Evolutionary conservation across 2,113 vertebrate genomes (phyloP).

Genomic region (Hyaena hyaena): DNA sequence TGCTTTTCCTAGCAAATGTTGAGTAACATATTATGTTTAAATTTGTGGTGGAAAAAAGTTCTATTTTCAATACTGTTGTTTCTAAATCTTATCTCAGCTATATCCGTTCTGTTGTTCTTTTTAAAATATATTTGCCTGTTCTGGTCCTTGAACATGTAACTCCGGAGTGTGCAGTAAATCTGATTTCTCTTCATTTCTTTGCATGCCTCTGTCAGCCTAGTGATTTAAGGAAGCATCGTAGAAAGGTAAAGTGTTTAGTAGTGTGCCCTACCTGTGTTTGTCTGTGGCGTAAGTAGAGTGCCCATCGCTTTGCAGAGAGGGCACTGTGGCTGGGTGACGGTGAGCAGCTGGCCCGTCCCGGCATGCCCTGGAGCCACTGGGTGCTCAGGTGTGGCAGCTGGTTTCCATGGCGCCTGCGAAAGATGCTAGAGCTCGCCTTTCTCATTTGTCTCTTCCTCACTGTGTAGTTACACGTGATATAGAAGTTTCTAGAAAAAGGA

Average conservation of each 20-base stretch:
- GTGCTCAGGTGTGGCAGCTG: too few species aligned
- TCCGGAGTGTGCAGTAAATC: slow-evolving; percentile 76
- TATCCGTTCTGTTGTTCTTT: neutral
- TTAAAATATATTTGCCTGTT: slow-evolving; percentile 54
- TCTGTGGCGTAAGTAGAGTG: neutral
- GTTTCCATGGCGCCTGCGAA: too few species aligned
- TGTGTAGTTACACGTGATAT: rapidly evolving
- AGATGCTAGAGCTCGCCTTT: neutral
- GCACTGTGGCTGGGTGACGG: rapidly evolving
- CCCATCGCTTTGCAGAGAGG: rapidly evolving
- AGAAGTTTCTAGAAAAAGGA: neutral
- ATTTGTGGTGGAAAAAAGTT: neutral
- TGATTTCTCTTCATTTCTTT: slow-evolving; percentile 84
- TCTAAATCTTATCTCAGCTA: neutral
- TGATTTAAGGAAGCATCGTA: slow-evolving; percentile 98
- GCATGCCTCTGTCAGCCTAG: slow-evolving; percentile 97
- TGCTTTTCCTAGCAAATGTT: neutral
- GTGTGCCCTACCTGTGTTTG: neutral
- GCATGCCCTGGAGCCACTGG: too few species aligned
- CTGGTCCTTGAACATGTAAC: slow-evolving; percentile 50
- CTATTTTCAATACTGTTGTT: neutral
- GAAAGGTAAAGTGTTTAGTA: slow-evolving; percentile 92
- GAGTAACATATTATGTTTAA: neutral
- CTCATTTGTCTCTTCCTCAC: neutral
- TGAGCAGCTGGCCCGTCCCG: neutral